Base-by-base conservation (phyloP, 2,113 vertebrate genomes). In the Neodontobutis hainanensis region DNA sequence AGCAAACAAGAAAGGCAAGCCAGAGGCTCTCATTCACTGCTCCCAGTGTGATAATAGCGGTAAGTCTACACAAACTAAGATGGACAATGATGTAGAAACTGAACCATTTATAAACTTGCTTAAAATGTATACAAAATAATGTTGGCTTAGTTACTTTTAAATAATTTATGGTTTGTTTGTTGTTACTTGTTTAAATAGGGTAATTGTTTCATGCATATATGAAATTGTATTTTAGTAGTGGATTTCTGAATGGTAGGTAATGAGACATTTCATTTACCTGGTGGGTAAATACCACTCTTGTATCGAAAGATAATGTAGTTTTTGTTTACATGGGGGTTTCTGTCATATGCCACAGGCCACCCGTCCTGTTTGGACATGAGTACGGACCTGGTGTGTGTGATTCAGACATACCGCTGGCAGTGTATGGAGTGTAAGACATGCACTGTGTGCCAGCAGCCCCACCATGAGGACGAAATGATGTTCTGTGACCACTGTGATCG, bases 371-470 rank as follows among this genome's bases (percentile, higher is more conserved):
- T 99, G 93, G 96, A 99, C 77, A 98, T 99, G 96, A 95, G 90
- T 38, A 47, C 71, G 70, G 94, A 94, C 71, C 94, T 99, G 88
- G 94, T 98, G 89, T 75, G 91, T 73, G 90, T 96, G 87, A 97
- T 98, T 90, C 96, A 97, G 90, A 98, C 96, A 8, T 99, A 99
- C 65, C 94, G 93, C 5, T 99, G 97, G 97, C 97, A 99, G 87
- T 99, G 97, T 77, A 99, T 99, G 97, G 97, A 99, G 85, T 99
- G 97, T 82, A 99, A 99, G 88, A 96, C 96, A 0, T 99, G 97
- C 92, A 95, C 95, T 58, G 87, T 98, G 66, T 99, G 97, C 19
- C 93, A 96, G 89, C 95, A 99, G 85, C 97, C 97, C 59, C 96
- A 98, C 80, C 97, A 99, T 0, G 97, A 99, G 92, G 97, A 99